Conservation (phyloP, 2,113 vertebrate genomes). For the rabbit (Oryctolagus cuniculus) region DNA sequence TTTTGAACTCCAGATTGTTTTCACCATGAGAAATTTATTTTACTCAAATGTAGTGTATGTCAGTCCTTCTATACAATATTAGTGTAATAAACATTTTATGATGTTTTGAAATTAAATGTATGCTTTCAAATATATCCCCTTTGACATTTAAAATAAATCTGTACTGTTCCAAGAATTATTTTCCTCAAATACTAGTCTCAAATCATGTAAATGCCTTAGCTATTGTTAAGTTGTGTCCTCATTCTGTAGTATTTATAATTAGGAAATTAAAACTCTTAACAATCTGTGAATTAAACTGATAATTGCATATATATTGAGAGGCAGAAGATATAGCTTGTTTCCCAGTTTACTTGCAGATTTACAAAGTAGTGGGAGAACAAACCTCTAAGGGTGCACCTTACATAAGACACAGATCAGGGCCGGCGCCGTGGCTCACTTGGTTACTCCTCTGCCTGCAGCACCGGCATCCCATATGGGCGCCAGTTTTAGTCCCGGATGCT, state of each 20-base stretch:
- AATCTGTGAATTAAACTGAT: neutral
- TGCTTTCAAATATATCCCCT: conserved; percentile 4
- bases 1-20: neutral
- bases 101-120: neutral
- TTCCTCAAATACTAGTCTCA: neutral
- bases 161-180: neutral
- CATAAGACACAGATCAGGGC: neutral
- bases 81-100: neutral
- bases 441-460: too few species aligned
- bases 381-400: neutral
- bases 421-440: too few species aligned
- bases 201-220: neutral
- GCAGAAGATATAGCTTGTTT: neutral
- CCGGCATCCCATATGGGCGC: too few species aligned
- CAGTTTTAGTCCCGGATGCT: too few species aligned
- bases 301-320: neutral
- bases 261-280: neutral
- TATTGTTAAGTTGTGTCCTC: neutral
- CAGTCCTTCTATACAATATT: neutral
- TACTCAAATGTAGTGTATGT: neutral
- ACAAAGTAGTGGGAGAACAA: neutral
- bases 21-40: neutral
- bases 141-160: neutral
- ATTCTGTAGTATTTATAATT: neutral
- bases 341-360: neutral